Base-by-base conservation (phyloP, 2,888 invertebrate species). In the Cheilosia scutellata region DNA sequence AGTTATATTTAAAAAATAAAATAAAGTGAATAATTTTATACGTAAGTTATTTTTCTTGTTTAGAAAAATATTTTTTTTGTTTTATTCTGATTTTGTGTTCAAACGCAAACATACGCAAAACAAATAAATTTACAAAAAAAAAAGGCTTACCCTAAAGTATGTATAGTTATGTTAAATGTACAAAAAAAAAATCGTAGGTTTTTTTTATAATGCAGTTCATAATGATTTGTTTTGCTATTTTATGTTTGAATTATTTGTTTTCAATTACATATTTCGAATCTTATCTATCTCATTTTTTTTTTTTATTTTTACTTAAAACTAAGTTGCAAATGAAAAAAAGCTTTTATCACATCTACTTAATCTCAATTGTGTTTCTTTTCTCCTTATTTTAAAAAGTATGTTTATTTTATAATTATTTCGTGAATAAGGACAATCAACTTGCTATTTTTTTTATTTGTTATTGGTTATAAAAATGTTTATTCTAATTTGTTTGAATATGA, bases 321-420 rank as follows among this genome's bases (percentile, higher is more conserved):
- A 78, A 51, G 77, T 87, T 82, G 70, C 72, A 87, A 87, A 87
- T 87, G 57, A 87, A 78, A 87, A 77, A 87, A 87, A 87, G 82
- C 82, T 77, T 72, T 87, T 87, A 87, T 87, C 87, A 87, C 87
- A 87, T 87, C 87, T 87, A 87, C 82, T 87, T 87, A 82, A 87
- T 82, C 11, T 78, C 72, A 87, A 82, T 87, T 87, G 68, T 76
- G 53, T 82, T 77, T 78, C 49, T 74, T 72, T 66, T 33, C 40
- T 53, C 40, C 47, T 65, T 57, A 49, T 40, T 40, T 55, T 63
- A 62, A n/a, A 47, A 20, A 6, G 44, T 72, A 20, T n/a, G 33
- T 31, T 55, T 65, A 29, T 76, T 58, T 44, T 31, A 49, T 51
- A 25, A 51, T 62, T 66, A 65, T 16, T 66, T 82, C 58, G 49